Percentiles rank a stretch among this genome's conserved stretches.
Conservation (phyloP, 2,113 vertebrate genomes). For the Sinocyclocheilus grahami region DNA sequence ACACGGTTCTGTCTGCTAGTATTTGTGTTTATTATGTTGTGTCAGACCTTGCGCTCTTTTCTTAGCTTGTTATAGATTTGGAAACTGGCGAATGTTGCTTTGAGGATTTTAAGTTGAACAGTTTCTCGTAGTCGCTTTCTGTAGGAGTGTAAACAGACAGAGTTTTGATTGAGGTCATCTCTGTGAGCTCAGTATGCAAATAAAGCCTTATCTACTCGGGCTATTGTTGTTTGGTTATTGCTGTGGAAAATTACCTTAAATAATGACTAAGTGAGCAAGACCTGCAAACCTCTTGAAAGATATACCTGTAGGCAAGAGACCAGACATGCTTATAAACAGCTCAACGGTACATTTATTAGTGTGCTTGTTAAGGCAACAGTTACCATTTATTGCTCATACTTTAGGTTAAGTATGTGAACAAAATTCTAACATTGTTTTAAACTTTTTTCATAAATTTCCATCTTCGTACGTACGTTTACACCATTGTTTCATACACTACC, state of each 20-base stretch:
- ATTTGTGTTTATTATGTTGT: slow-evolving; percentile 14
- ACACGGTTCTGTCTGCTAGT: slow-evolving; percentile 4
- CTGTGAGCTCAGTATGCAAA: slow-evolving; percentile 46
- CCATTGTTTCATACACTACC: not conserved
- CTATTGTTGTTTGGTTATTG: slow-evolving; percentile 20
- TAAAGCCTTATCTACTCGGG: slow-evolving; percentile 27
- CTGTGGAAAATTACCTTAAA: slow-evolving; percentile 27
- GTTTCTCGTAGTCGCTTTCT: not conserved
- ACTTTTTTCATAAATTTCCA: not conserved
- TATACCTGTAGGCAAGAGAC: slow-evolving; percentile 29
- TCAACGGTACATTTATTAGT: slow-evolving; percentile 4
- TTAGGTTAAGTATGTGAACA: not conserved
- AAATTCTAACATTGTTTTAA: not conserved
- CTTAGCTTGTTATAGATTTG: not conserved
- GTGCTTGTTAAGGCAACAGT: not conserved
- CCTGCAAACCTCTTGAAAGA: slow-evolving; percentile 9
- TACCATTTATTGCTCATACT: not conserved
- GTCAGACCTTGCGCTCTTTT: not conserved
- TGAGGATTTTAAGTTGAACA: not conserved
- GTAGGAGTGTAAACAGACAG: not conserved
- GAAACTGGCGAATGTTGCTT: not conserved
- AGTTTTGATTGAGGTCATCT: slow-evolving; percentile 22
- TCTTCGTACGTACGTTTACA: no score
- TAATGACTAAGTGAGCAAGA: slow-evolving; percentile 8
- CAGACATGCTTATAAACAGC: slow-evolving; percentile 20